Evolutionary conservation across 2,113 vertebrate species (phyloP), one percentile per base, ranked within the genome.

Genomic region (Notothenia rossii): DNA sequence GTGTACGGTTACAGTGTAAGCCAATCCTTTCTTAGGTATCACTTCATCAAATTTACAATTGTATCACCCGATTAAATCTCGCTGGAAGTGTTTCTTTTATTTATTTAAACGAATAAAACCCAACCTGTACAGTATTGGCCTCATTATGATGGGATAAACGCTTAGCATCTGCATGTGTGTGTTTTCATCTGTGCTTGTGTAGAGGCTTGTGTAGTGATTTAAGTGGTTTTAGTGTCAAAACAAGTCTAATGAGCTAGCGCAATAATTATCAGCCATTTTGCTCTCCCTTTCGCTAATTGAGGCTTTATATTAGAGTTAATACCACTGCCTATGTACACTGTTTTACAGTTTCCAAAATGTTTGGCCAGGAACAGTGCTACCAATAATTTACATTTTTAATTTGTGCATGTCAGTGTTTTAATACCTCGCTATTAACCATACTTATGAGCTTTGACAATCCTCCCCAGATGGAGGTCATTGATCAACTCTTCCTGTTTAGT

Each of bases 221-320:
- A 92, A 91, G 77, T 83, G 62, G 75, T 87, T 91, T 90, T 87
- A 90, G 89, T 89, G 89, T 92, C 90, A 90, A 89, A 93, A 91
- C 85, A 93, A 87, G 81, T 89, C 88, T 92, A 92, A 93, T 90
- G 88, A 93, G 91, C 86, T 86, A 73, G 67, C 83, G 48, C 86
- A 88, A 83, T 94, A 94, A 94, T 94, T 92, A 93, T 93, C 91
- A 92, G 82, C 82, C 87, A 89, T 91, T 92, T 88, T 92, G 75
- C 84, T 90, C 87, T 89, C 78, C 80, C 82, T 90, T 90, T 74
- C 78, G 72, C 84, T 88, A 92, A 91, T 91, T 91, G 77, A 84
- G 86, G 83, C 91, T 82, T 85, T 89, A 89, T 91, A 82, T 91
- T 87, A 86, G 78, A 76, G 80, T 92, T 89, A 88, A 91, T 87